These are phyloP conservation scores for Neoitamus cyanurus DNA, from an alignment of 2,888 invertebrate genomes.

Conservation along the genomic window DNA sequence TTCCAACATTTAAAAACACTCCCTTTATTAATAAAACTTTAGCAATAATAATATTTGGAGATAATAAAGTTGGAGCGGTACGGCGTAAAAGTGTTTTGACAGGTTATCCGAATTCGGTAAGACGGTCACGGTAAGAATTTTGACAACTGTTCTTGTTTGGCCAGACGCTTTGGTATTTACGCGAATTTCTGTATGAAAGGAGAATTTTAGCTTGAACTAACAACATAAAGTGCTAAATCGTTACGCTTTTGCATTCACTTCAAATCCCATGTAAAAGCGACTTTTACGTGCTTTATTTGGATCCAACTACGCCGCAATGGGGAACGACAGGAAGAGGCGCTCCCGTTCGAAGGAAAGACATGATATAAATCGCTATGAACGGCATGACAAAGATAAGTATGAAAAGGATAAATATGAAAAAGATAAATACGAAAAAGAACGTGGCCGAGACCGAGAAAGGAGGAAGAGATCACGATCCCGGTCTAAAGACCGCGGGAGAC, in stretches of 20 bases:
- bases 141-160: neutral
- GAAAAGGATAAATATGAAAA: constrained; percentile 50
- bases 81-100: neutral
- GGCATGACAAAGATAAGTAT: constrained; percentile 2
- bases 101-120: neutral
- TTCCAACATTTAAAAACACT: neutral
- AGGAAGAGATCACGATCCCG: constrained; percentile 56
- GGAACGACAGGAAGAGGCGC: constrained; percentile 69
- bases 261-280: neutral
- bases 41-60: no score
- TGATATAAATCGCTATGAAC: neutral
- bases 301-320: constrained; percentile 57
- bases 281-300: neutral
- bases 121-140: no score
- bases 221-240: neutral
- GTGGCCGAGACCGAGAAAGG: constrained; percentile 58
- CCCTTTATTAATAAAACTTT: no score
- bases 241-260: neutral
- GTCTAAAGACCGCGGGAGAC: neutral
- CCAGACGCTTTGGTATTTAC: neutral
- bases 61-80: no score
- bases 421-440: constrained; percentile 56
- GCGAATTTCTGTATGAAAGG: neutral
- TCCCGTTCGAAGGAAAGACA: constrained; percentile 66
- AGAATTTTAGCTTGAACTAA: neutral